phyloP scores from a whole-genome alignment of 2,113 vertebrate species.

The Regulus satrapa region DNA sequence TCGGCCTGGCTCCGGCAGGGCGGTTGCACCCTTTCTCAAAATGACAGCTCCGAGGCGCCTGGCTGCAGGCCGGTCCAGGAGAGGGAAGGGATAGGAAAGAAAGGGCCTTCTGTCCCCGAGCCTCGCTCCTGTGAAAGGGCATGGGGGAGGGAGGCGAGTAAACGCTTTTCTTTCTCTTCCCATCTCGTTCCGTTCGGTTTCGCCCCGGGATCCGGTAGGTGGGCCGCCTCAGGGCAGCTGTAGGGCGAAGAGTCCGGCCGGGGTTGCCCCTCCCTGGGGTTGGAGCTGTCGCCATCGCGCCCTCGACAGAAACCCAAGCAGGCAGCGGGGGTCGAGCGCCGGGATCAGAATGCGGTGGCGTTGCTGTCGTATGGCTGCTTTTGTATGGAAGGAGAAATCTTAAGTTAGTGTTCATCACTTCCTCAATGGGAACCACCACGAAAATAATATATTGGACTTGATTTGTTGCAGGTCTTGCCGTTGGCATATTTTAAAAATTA shows the following conservation, averaged over 20 bases:
- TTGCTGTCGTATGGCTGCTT: background rate
- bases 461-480: background rate
- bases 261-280: too few species aligned
- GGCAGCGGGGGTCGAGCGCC: background rate
- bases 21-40: too few species aligned
- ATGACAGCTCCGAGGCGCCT: background rate
- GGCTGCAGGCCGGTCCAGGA: background rate
- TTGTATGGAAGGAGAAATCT: background rate
- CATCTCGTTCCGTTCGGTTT: background rate
- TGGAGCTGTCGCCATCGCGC: background rate
- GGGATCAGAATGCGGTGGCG: background rate
- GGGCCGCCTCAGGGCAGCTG: background rate
- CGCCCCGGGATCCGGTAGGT: background rate
- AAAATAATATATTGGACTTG: fast-evolving
- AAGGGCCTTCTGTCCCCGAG: background rate
- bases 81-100: too few species aligned
- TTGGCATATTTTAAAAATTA: background rate
- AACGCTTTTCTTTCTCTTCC: too few species aligned
- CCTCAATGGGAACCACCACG: fast-evolving
- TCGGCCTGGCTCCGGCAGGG: background rate
- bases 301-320: background rate
- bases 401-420: background rate
- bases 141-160: background rate
- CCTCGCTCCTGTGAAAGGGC: too few species aligned
- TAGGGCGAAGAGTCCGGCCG: background rate